Percentiles rank a stretch among this genome's conserved stretches.
These are phyloP conservation scores for Ceratoteleas bidentatus DNA, from an alignment of 1,140 invertebrate genomes.

Conservation along the genomic window DNA sequence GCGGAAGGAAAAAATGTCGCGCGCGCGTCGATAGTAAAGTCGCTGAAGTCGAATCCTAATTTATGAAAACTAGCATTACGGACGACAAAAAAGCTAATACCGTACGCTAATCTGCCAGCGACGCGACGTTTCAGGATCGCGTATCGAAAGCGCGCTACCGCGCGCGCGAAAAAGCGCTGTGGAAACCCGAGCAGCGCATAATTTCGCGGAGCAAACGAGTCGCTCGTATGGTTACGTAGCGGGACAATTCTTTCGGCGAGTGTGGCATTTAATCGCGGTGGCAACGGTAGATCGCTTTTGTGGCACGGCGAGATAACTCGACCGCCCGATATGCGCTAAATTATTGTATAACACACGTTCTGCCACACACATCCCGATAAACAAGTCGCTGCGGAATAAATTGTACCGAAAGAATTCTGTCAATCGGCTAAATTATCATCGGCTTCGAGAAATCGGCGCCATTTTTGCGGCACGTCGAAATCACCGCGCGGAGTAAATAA, in stretches of 20 bases:
- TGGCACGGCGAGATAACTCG: constrained; percentile 50
- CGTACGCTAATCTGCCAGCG: constrained; percentile 7
- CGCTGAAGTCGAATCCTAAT: constrained; percentile 6
- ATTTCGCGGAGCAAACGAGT: constrained; percentile 37
- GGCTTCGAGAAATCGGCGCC: neutral
- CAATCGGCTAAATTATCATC: constrained; percentile 40
- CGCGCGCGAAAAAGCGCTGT: constrained; percentile 1
- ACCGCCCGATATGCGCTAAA: constrained; percentile 42
- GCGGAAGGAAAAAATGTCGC: neutral
- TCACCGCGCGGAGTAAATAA: neutral
- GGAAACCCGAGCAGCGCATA: constrained; percentile 36
- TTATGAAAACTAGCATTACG: constrained; percentile 15
- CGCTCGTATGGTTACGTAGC: constrained; percentile 43
- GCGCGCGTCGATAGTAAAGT: constrained; percentile 5
- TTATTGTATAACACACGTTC: constrained; percentile 33
- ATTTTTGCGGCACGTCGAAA: constrained; percentile 2
- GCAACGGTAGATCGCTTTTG: constrained; percentile 62
- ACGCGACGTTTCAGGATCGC: constrained; percentile 15
- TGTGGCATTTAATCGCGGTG: constrained; percentile 55
- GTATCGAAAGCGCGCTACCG: constrained; percentile 16
- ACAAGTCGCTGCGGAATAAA: constrained; percentile 28
- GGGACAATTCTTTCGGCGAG: constrained; percentile 51
- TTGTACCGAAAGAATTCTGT: constrained; percentile 21
- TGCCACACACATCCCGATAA: constrained; percentile 36
- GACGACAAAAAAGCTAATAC: constrained; percentile 23